These are phyloP conservation scores for Todiramphus saurophagus DNA, from an alignment of 2,113 vertebrate species.

Conservation along the genomic window DNA sequence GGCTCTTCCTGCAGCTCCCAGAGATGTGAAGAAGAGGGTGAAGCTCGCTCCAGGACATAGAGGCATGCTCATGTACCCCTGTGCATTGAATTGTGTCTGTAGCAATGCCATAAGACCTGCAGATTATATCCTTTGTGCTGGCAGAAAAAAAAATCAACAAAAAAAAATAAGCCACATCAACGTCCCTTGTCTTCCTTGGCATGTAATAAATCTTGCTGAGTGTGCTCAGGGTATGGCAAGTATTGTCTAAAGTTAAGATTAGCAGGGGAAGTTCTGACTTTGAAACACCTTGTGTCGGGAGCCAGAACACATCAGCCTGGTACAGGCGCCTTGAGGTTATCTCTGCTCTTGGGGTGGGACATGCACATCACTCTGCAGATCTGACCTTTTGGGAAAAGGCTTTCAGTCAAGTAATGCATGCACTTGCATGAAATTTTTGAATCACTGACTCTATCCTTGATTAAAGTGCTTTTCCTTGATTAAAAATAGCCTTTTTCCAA, in stretches of 20 bases:
- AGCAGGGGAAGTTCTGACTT: slow-evolving; percentile 35
- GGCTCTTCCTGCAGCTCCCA: background rate
- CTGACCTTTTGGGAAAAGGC: slow-evolving; percentile 21
- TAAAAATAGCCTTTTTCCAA: slow-evolving; percentile 56
- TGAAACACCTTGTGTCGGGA: background rate
- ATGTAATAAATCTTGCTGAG: background rate
- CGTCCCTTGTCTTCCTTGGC: background rate
- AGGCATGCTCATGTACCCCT: fast-evolving
- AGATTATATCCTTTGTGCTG: background rate
- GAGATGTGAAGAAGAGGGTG: background rate
- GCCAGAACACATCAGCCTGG: slow-evolving; percentile 20
- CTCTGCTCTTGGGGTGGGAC: background rate
- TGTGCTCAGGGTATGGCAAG: background rate
- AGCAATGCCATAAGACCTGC: background rate
- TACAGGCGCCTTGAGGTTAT: background rate
- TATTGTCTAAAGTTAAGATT: slow-evolving; percentile 57
- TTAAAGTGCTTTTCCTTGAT: slow-evolving; percentile 65
- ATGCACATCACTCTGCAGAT: background rate
- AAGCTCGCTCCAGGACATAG: background rate
- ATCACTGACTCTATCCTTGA: slow-evolving; percentile 53
- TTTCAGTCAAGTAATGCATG: slow-evolving; percentile 53
- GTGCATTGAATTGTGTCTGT: fast-evolving
- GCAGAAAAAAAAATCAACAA: background rate
- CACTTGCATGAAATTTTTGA: slow-evolving; percentile 55
- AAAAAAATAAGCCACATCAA: background rate